Base-by-base conservation (phyloP, 2,888 invertebrate genomes). In the Flexamia atlantica region DNA sequence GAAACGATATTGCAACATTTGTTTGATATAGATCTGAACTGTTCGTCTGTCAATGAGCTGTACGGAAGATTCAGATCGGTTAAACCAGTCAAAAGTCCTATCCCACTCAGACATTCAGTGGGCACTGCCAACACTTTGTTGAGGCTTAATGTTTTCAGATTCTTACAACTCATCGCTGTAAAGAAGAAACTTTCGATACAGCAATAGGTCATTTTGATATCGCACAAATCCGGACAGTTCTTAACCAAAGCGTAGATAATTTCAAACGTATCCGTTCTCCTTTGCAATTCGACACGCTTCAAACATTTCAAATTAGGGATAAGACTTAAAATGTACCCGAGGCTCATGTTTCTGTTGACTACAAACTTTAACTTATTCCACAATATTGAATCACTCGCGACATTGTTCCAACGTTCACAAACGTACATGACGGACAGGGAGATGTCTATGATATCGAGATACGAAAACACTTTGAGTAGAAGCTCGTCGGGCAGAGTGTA, bases 71-170 rank as follows among this genome's bases (percentile, higher is more conserved):
- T 60, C 53, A 84, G 32, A 25, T 46, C 25, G n/a, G 60, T 81
- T 20, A 84, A 40, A n/a, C 57, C 25, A 20, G 72, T 60, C n/a
- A 84, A 74, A 9, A 42, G n/a, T 5, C 28, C 25, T 10, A 84
- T 46, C 60, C 76, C 84, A 9, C 64, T n/a, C 10, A 80, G 40
- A 32, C 84, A 84, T 84, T 84, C 42, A 17, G 32, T 50, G 1
- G 84, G 81, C 36, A 74, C 57, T 32, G 60, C 28, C 84, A 81
- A 84, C 74, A 81, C 60, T 76, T 81, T 84, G 0, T 81, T 76
- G n/a, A 84, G 9, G 46, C 74, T 76, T 0, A 84, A 60, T 17
- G 20, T 50, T 60, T 12, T 81, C 28, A 81, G 28, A 60, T 42
- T 74, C n/a, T 42, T 50, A 42, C 60, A 82, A 20, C 42, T 40